phyloP scores from a whole-genome alignment of 2,113 vertebrate species.

The Ctenodactylus gundi region DNA sequence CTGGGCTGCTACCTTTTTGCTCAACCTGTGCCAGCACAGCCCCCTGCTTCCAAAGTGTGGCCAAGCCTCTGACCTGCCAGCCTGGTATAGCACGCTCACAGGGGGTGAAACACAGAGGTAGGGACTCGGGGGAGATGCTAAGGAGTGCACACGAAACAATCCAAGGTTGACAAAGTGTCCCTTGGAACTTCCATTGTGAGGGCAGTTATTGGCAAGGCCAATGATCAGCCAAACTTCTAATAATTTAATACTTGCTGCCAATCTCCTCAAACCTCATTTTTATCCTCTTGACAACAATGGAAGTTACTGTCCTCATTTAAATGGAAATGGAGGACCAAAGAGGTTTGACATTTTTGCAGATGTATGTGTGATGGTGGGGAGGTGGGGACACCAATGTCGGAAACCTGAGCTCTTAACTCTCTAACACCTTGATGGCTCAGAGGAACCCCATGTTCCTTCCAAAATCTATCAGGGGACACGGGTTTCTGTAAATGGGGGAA shows the following conservation, averaged over 20 bases:
- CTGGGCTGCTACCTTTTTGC: conserved; percentile 31
- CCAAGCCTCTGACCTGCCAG: conserved; percentile 42
- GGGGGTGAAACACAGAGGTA: background rate
- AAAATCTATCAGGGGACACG: background rate
- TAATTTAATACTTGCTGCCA: background rate
- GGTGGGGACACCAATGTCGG: background rate
- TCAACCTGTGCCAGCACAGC: conserved; percentile 58
- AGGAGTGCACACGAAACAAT: background rate
- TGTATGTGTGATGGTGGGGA: background rate
- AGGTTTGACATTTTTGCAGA: background rate
- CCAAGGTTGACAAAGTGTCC: background rate
- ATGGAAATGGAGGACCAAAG: background rate
- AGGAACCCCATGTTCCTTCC: background rate
- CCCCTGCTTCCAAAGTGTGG: conserved; percentile 51
- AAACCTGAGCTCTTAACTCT: background rate
- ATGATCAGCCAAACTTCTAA: background rate
- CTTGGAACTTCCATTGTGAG: conserved; percentile 6
- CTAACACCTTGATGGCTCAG: background rate
- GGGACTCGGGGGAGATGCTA: background rate
- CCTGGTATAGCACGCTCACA: conserved; percentile 55
- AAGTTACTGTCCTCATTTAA: background rate
- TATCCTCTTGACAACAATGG: background rate
- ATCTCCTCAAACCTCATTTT: background rate
- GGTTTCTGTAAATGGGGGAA: background rate
- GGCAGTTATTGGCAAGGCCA: background rate